Conservation (phyloP, 2,888 invertebrate species). For the Epistrophella euchroma region DNA sequence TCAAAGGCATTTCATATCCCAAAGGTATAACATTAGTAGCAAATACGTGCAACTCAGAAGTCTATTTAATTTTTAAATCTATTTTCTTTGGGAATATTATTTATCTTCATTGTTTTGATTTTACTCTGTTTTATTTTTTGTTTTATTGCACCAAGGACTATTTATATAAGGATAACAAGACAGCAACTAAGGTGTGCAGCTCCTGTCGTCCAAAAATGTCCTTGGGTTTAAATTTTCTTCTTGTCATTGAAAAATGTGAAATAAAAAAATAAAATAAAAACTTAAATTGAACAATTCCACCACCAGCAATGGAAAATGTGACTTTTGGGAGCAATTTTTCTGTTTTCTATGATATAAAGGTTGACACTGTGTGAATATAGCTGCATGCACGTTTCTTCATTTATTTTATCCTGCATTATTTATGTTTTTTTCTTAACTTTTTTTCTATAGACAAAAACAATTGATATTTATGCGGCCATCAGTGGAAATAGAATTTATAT, state of each 20-base stretch:
- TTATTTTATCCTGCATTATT: constrained; percentile 32
- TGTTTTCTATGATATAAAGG: constrained; percentile 44
- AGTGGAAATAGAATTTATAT: neutral
- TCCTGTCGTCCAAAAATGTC: constrained; percentile 6
- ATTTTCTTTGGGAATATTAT: constrained; percentile 5
- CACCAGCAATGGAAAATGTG: constrained; percentile 28
- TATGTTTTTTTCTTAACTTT: constrained; percentile 7
- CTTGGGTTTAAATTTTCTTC: constrained; percentile 8
- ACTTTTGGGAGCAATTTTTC: constrained; percentile 65
- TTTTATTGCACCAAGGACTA: constrained; percentile 19
- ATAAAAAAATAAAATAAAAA: neutral
- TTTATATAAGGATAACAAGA: constrained; percentile 6
- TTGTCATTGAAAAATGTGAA: constrained; percentile 30
- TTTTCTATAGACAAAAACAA: neutral
- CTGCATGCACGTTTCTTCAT: constrained; percentile 18
- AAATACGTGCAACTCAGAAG: neutral
- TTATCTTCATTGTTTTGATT: constrained; percentile 25
- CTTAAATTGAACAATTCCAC: neutral
- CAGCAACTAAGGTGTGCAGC: constrained; percentile 20
- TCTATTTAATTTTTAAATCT: constrained; percentile 8
- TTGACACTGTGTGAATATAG: constrained; percentile 21
- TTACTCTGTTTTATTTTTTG: neutral
- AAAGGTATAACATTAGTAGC: neutral
- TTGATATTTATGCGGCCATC: neutral
- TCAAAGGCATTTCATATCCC: neutral